Evolutionary conservation across 2,888 invertebrate species (phyloP).

Genomic region (Heliconius ethilla): DNA sequence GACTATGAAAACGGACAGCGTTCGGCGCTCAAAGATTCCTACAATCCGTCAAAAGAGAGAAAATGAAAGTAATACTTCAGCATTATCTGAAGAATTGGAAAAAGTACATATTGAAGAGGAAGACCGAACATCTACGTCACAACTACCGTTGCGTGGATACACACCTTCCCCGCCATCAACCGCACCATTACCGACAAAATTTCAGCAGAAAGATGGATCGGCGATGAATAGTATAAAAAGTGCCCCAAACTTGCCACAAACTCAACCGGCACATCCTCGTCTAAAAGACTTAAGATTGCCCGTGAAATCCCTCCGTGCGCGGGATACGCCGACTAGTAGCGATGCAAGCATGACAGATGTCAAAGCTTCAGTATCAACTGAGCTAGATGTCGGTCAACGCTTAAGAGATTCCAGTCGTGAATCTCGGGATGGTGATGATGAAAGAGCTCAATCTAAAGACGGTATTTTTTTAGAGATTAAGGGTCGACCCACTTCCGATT

Average conservation of each 20-base stretch:
- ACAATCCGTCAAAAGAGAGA: constrained; percentile 80
- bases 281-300: constrained; percentile 88
- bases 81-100: constrained; percentile 80
- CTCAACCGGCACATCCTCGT: constrained; percentile 85
- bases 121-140: constrained; percentile 80
- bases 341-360: constrained; percentile 85
- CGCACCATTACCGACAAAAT: constrained; percentile 91
- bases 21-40: constrained; percentile 82
- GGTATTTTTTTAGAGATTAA: constrained; percentile 88
- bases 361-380: constrained; percentile 76
- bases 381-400: constrained; percentile 78
- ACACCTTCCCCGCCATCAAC: constrained; percentile 93
- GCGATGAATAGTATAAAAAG: constrained; percentile 90
- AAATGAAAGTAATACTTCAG: constrained; percentile 69
- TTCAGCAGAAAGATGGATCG: constrained; percentile 86
- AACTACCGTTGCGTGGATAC: constrained; percentile 86
- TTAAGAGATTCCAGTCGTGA: constrained; percentile 78
- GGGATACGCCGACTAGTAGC: constrained; percentile 83
- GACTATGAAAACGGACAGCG: constrained; percentile 80
- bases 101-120: constrained; percentile 85
- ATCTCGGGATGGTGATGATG: constrained; percentile 85
- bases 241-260: constrained; percentile 88
- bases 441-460: constrained; percentile 86
- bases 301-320: constrained; percentile 85
- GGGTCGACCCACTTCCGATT: constrained; percentile 84